Evolutionary conservation across 35 echinoderm and acorn worm species (phyloP).

Genomic region (Heliocidaris erythrogramma): DNA sequence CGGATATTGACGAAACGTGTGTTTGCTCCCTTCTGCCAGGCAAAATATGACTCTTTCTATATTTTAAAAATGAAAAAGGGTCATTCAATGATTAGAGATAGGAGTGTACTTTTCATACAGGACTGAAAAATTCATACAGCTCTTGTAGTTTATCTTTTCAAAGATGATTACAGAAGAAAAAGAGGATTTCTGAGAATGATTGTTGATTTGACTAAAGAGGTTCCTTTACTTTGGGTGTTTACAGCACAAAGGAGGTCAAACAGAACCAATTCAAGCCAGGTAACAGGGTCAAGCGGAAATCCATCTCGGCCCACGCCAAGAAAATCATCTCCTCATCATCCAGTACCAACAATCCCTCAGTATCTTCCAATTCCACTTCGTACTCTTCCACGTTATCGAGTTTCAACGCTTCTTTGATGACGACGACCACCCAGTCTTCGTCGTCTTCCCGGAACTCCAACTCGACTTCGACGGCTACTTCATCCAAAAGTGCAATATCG

Average conservation of each 20-base stretch:
- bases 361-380: slow-evolving; percentile 45
- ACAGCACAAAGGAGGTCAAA: slow-evolving; percentile 85
- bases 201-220: not conserved
- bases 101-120: no score
- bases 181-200: not conserved
- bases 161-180: no score
- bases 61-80: no score
- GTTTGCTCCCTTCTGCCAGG: no score
- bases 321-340: slow-evolving; percentile 53
- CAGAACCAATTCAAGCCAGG: slow-evolving; percentile 72
- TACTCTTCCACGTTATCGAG: slow-evolving; percentile 46
- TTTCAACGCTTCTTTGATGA: slow-evolving; percentile 28
- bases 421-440: not conserved
- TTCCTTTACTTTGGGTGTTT: not conserved
- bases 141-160: no score
- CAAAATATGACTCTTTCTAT: no score
- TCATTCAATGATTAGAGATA: no score
- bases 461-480: not conserved
- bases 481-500: slow-evolving; percentile 68
- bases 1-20: no score
- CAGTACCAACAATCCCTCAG: not conserved
- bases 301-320: slow-evolving; percentile 51
- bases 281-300: slow-evolving; percentile 66
- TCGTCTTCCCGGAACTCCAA: slow-evolving; percentile 33
- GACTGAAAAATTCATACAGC: no score